A percentile compares a stretch with the other conserved stretches of the same genome.
These are phyloP conservation scores for Heliconius hermathena DNA, from an alignment of 1,140 invertebrate species.

Conservation along the genomic window DNA sequence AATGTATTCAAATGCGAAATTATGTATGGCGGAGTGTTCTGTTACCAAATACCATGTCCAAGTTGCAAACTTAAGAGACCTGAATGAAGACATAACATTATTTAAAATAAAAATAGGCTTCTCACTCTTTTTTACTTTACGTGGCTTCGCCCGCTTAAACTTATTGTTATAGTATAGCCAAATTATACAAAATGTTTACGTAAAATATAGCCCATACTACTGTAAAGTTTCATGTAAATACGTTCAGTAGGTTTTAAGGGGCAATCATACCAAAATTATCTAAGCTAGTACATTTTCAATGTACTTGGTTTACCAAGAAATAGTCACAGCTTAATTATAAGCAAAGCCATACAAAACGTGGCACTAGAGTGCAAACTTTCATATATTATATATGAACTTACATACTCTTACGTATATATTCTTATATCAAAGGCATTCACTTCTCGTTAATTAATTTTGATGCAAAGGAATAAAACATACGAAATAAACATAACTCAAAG, in stretches of 20 bases:
- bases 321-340: neutral
- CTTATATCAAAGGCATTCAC: neutral
- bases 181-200: too few species aligned
- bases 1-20: too few species aligned
- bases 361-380: neutral
- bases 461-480: neutral
- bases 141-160: too few species aligned
- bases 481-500: constrained; percentile 17
- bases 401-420: neutral
- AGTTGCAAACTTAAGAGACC: neutral
- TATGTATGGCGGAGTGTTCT: too few species aligned
- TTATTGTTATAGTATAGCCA: too few species aligned
- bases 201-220: too few species aligned
- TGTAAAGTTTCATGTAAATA: too few species aligned
- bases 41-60: too few species aligned
- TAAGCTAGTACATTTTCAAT: neutral
- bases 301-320: neutral
- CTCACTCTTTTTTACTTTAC: too few species aligned
- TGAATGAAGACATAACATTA: too few species aligned
- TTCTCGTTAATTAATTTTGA: neutral
- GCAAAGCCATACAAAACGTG: neutral
- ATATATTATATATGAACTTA: neutral
- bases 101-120: too few species aligned
- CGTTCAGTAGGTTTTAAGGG: neutral
- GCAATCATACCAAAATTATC: neutral